Conservation (phyloP, 2,888 invertebrate genomes). For the Scaptomyza parva region DNA sequence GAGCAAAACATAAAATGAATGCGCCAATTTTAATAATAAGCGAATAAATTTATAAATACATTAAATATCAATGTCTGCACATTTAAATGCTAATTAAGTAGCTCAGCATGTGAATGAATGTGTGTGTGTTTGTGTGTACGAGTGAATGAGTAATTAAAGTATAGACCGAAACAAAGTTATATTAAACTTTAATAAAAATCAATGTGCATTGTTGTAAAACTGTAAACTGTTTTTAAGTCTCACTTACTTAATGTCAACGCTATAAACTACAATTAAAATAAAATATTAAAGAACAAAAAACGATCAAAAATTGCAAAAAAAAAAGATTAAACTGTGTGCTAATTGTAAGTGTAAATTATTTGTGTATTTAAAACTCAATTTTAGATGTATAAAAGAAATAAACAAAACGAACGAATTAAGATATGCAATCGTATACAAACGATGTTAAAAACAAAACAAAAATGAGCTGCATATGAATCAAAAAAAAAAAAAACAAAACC, state of each 20-base stretch:
- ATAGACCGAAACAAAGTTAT: constrained; percentile 25
- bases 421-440: constrained; percentile 70
- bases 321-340: constrained; percentile 55
- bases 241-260: constrained; percentile 75
- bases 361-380: constrained; percentile 77
- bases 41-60: constrained; percentile 35
- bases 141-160: constrained; percentile 25
- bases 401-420: constrained; percentile 16
- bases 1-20: constrained; percentile 41
- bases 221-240: constrained; percentile 78
- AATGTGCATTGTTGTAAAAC: constrained; percentile 77
- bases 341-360: constrained; percentile 78
- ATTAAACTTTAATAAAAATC: constrained; percentile 46
- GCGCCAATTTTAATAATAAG: constrained; percentile 73
- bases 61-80: constrained; percentile 43
- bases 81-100: constrained; percentile 66
- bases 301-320: constrained; percentile 18
- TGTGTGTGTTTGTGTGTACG: constrained; percentile 10
- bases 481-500: constrained; percentile 22
- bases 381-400: constrained; percentile 66
- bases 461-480: constrained; percentile 61
- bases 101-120: constrained; percentile 9
- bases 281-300: constrained; percentile 19
- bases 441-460: constrained; percentile 30
- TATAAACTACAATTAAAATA: constrained; percentile 71